Evolutionary conservation across 1,140 invertebrate species (phyloP), one percentile per base, ranked within the genome.

Genomic region (Copidosoma floridanum): DNA sequence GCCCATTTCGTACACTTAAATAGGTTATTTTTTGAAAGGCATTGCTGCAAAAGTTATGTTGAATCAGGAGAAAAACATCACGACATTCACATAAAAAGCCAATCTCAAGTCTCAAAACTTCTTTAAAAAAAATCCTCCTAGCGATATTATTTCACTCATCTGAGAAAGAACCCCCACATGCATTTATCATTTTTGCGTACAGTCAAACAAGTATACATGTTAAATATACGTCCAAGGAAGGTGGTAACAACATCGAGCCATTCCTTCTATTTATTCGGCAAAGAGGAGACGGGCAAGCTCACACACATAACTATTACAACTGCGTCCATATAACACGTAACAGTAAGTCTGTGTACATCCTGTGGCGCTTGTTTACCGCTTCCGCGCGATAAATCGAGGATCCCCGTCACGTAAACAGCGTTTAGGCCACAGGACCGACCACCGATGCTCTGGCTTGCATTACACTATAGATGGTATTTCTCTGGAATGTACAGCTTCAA

Each of bases 301-400:
- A n/a, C n/a, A n/a, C n/a, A n/a, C n/a, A n/a, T n/a, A n/a, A n/a
- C n/a, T n/a, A n/a, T n/a, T n/a, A n/a, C 53, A 23, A 29, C n/a
- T 20, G 38, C 6, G 38, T 41, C 20, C 20, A 20, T 20, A 41
- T 16, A 37, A n/a, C 35, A 37, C 10, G 35, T n/a, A n/a, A 20
- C 38, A 41, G 20, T 5, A n/a, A 5, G 38, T 20, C n/a, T 20
- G 38, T n/a, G n/a, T n/a, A n/a, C n/a, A n/a, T n/a, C n/a, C 21
- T 51, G n/a, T 38, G 64, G 55, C 59, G 66, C 71, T 71, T 72
- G 70, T 73, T 72, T 69, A 64, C 68, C 65, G 56, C 58, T 71
- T 71, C 66, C 69, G 61, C 57, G 60, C 63, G 64, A 67, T 73
- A 72, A 73, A 73, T 73, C 63, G 53, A n/a, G 63, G 57, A 68